Evolutionary conservation across 1,140 invertebrate genomes (phyloP).

Genomic region (Bombus breviceps): DNA sequence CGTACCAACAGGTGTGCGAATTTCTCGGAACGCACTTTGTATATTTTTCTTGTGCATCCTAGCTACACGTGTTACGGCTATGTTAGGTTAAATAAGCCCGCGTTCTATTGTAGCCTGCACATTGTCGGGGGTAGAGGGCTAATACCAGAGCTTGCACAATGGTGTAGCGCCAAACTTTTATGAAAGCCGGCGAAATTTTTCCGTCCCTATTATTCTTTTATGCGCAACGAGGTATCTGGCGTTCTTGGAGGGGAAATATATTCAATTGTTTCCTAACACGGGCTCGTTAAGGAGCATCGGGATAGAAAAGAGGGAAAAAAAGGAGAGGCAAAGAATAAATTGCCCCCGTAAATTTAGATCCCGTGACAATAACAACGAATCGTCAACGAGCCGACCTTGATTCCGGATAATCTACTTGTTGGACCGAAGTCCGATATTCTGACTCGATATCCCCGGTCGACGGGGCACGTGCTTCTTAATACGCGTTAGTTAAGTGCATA

Average conservation of each 20-base stretch:
- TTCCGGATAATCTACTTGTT: conserved; percentile 26
- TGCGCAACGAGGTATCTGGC: not conserved
- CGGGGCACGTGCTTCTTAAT: conserved; percentile 28
- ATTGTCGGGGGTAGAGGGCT: not conserved
- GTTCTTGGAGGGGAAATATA: not conserved
- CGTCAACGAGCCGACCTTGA: conserved; percentile 18
- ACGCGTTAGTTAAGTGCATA: conserved; percentile 24
- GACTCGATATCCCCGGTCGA: not conserved
- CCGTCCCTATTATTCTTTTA: not conserved
- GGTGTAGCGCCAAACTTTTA: not conserved
- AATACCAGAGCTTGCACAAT: not conserved
- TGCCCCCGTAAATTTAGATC: not conserved
- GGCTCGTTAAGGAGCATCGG: not conserved
- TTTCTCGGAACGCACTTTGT: conserved; percentile 14
- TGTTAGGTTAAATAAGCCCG: conserved; percentile 16
- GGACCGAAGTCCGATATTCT: conserved; percentile 29
- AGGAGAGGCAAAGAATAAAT: not conserved
- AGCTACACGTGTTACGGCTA: not conserved
- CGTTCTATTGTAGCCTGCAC: not conserved
- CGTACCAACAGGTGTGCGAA: conserved; percentile 37
- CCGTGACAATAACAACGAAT: not conserved
- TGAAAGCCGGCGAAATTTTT: conserved; percentile 3
- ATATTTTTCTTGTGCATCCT: not conserved
- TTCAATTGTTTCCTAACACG: not conserved
- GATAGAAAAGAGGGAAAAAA: not conserved